A percentile compares a stretch with the other conserved stretches of the same genome.
These are phyloP conservation scores for Sorex araneus DNA, from an alignment of 2,113 vertebrate genomes.

Conservation along the genomic window DNA sequence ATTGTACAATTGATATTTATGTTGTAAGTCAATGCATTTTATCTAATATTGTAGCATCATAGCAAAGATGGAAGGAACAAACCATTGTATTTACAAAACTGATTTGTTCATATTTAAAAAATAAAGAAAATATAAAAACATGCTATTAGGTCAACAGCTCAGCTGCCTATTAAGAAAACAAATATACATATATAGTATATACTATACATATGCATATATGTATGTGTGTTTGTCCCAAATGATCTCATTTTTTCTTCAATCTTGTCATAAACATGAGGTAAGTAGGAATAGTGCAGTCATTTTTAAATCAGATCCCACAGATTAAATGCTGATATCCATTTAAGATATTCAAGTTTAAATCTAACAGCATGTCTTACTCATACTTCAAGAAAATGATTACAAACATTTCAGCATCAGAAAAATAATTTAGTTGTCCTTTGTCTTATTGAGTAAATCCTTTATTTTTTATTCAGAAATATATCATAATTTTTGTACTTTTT, in stretches of 20 bases:
- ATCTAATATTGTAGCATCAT: constrained; percentile 73
- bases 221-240: constrained; percentile 49
- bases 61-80: constrained; percentile 24
- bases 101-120: constrained; percentile 66
- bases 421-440: constrained; percentile 45
- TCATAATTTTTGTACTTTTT: constrained; percentile 55
- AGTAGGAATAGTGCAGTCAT: constrained; percentile 20
- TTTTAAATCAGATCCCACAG: constrained; percentile 54
- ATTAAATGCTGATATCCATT: constrained; percentile 47
- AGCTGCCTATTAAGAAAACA: constrained; percentile 54
- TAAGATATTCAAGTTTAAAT: constrained; percentile 50
- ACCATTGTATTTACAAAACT: constrained; percentile 67
- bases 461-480: constrained; percentile 54
- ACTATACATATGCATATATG: background rate
- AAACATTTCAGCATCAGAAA: constrained; percentile 49
- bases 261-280: constrained; percentile 74
- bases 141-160: constrained; percentile 56
- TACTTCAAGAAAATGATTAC: constrained; percentile 44
- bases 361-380: background rate
- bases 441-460: constrained; percentile 53
- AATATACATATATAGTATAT: background rate
- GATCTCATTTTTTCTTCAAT: constrained; percentile 69
- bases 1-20: constrained; percentile 71
- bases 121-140: constrained; percentile 69
- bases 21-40: constrained; percentile 68